A percentile compares a stretch with the other conserved stretches of the same genome.
Conservation (phyloP, 2,888 invertebrate species). For the Chloromyia formosa region DNA sequence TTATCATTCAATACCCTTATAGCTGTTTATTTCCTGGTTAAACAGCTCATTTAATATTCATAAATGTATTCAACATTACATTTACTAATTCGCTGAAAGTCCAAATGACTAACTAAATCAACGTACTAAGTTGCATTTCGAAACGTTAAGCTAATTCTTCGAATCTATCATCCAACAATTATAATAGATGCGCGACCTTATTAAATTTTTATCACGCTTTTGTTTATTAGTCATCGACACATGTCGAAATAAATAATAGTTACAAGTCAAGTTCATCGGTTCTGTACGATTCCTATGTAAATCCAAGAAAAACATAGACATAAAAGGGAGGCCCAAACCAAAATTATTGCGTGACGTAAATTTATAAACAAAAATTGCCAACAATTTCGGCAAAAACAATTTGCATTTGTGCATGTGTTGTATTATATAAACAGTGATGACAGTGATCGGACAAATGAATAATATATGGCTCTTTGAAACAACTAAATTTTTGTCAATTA, state of each 20-base stretch:
- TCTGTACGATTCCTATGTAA: not conserved
- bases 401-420: not conserved
- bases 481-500: not conserved
- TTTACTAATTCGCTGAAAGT: too few relatives aligned
- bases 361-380: slow-evolving; percentile 9
- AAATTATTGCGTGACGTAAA: slow-evolving; percentile 25
- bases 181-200: not conserved
- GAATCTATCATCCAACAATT: not conserved
- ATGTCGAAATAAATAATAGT: slow-evolving; percentile 16
- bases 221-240: not conserved
- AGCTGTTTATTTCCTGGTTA: too few relatives aligned
- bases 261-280: slow-evolving; percentile 25
- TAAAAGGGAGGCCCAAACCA: slow-evolving; percentile 35
- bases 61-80: too few relatives aligned
- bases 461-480: not conserved
- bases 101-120: not conserved
- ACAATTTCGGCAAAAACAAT: not conserved
- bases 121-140: not conserved
- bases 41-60: too few relatives aligned
- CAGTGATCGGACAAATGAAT: not conserved
- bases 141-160: not conserved
- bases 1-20: too few relatives aligned
- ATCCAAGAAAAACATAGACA: not conserved
- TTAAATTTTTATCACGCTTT: slow-evolving; percentile 14
- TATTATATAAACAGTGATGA: not conserved